Base-by-base conservation (phyloP, 2,797 vertebrate species). In the Schizopygopsis malacanthus region DNA sequence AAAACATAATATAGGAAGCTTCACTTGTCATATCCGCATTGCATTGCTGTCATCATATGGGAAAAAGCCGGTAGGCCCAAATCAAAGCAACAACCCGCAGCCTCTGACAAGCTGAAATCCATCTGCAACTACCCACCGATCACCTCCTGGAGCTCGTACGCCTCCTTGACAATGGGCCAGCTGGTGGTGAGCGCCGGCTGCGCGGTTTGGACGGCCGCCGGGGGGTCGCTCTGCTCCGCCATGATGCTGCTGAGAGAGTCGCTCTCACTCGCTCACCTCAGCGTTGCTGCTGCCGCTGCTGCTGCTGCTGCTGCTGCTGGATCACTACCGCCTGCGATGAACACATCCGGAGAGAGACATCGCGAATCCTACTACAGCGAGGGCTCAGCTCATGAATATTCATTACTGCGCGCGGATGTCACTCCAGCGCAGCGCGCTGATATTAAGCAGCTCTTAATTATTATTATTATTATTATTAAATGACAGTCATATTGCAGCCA, bases 121-220 rank as follows among this genome's bases (percentile, higher is more conserved):
- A 86, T 16, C 59, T 59, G 63, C 76, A 56, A n/a, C 8, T 87
- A 97, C 98, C 97, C 92, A 99, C 98, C 98, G 94, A 99, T 99
- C 91, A 99, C 98, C 97, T 98, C 97, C 96, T 98, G 97, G 91
- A 99, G 97, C 94, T 98, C 97, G 92, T 99, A 99, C 85, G 97
- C 96, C 92, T 99, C 98, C 93, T 97, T 94, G 94, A 95, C 97
- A 92, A 98, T 99, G 92, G 98, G 97, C 98, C 98, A 99, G 94
- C 94, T 94, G 91, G 93, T 88, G 59, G 96, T 93, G 91, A 85
- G 92, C 88, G 91, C 86, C 3, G 94, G 93, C 77, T 92, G 95
- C 90, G 95, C 94, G 45, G 92, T 94, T 88, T 95, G 97, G 93
- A 93, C 93, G 72, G 97, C 94, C 91, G 95, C 93, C 72, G 96